Percentiles rank a stretch among this genome's conserved stretches.
Conservation (phyloP, 1,140 invertebrate species). For the Solen grandis region DNA sequence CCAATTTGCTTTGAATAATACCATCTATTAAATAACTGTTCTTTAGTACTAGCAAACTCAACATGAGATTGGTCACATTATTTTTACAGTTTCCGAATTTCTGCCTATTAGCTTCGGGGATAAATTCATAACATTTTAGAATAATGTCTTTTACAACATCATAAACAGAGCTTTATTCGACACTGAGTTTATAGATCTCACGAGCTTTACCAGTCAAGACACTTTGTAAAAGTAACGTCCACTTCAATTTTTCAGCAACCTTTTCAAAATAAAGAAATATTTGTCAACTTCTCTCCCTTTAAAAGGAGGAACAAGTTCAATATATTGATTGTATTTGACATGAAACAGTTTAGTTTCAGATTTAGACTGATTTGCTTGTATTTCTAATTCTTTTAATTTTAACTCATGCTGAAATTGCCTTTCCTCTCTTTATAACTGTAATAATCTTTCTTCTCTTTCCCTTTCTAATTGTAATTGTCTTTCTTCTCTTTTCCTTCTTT, state of each 20-base stretch:
- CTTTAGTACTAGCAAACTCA: slow-evolving; percentile 4
- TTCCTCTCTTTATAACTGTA: background rate
- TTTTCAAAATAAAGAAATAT: background rate
- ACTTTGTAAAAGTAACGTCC: background rate
- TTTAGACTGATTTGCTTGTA: too few species aligned
- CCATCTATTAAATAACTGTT: background rate
- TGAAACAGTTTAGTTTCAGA: too few species aligned
- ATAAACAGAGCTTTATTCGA: background rate
- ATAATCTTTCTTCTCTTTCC: background rate
- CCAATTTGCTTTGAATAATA: background rate
- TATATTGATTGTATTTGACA: too few species aligned
- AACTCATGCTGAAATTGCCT: background rate
- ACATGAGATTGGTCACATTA: background rate
- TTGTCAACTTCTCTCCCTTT: too few species aligned
- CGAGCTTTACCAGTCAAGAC: background rate
- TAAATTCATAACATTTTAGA: background rate
- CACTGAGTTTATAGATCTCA: background rate
- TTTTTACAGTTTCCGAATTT: background rate
- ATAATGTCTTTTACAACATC: background rate
- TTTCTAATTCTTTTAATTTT: too few species aligned
- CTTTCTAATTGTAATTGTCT: background rate
- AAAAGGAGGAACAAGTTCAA: slow-evolving; percentile 1
- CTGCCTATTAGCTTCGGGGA: background rate
- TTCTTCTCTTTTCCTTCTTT: too few species aligned
- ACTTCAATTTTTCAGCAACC: background rate